phyloP scores from a whole-genome alignment of 2,113 vertebrate genomes.

The Peromyscus leucopus region DNA sequence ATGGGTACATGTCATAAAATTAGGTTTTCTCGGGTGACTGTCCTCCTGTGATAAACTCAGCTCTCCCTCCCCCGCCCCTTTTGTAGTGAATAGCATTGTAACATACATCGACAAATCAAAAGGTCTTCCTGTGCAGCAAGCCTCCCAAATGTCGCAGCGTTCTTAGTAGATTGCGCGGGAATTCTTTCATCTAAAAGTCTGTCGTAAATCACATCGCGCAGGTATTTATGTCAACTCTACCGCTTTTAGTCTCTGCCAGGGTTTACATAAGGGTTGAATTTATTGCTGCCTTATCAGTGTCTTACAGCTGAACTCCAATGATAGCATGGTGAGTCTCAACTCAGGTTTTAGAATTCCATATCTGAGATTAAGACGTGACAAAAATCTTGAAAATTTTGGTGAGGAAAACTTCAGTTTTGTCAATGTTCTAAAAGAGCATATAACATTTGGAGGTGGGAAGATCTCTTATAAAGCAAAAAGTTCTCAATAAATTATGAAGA shows the following conservation, averaged over 20 bases:
- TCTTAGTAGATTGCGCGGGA: constrained; percentile 14
- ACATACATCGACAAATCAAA: constrained; percentile 12
- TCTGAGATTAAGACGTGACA: constrained; percentile 2
- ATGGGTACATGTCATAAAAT: constrained; percentile 58
- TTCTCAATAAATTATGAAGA: neutral
- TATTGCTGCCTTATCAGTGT: constrained; percentile 55
- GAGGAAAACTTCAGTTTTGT: constrained; percentile 9
- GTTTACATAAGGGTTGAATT: constrained; percentile 57
- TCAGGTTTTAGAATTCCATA: constrained; percentile 39
- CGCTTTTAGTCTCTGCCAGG: constrained; percentile 44
- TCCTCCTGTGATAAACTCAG: constrained; percentile 57
- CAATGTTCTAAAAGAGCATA: constrained; percentile 21
- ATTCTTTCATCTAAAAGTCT: constrained; percentile 54
- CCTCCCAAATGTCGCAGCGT: neutral
- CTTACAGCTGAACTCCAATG: constrained; percentile 42
- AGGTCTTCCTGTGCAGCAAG: neutral
- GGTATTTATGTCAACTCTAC: constrained; percentile 31
- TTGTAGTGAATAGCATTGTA: constrained; percentile 15
- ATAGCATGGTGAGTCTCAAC: neutral
- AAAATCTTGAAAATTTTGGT: constrained; percentile 45
- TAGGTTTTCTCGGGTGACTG: constrained; percentile 61
- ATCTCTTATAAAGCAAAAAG: neutral
- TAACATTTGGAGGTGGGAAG: neutral
- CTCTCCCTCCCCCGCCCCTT: neutral
- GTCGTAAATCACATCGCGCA: constrained; percentile 30